These are phyloP conservation scores for Luperina testacea DNA, from an alignment of 2,888 invertebrate species.

Conservation along the genomic window DNA sequence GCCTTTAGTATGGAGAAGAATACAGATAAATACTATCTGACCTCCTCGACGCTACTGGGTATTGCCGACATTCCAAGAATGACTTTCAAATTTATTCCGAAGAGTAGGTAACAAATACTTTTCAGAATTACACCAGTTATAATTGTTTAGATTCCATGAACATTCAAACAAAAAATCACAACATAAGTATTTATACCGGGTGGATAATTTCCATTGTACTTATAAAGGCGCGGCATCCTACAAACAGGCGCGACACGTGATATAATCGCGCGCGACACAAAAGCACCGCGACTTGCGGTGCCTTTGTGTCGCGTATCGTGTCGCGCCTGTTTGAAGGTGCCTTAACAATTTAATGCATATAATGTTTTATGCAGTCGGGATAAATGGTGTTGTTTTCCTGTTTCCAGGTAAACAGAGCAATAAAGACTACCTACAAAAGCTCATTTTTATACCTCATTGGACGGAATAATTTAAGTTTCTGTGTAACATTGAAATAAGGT, in stretches of 20 bases:
- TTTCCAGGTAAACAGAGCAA: conserved; percentile 44
- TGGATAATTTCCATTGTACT: conserved; percentile 24
- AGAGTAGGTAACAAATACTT: neutral
- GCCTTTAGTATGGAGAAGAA: neutral
- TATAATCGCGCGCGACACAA: too few species aligned
- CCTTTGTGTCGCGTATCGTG: too few species aligned
- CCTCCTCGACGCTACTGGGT: neutral
- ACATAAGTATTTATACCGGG: neutral
- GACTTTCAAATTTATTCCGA: conserved; percentile 5
- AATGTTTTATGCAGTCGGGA: conserved; percentile 36
- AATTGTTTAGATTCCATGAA: conserved; percentile 8
- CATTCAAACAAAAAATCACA: neutral
- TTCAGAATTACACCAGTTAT: conserved; percentile 14
- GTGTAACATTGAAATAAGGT: neutral
- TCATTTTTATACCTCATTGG: conserved; percentile 9
- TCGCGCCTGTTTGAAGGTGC: too few species aligned
- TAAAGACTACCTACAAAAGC: conserved; percentile 26
- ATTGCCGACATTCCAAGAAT: conserved; percentile 9
- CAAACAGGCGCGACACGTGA: too few species aligned
- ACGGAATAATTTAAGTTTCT: conserved; percentile 12
- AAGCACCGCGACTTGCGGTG: too few species aligned
- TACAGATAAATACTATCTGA: conserved; percentile 15
- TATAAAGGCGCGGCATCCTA: too few species aligned
- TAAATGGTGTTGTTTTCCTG: conserved; percentile 47
- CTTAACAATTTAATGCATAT: conserved; percentile 20